phyloP scores from a whole-genome alignment of 2,888 invertebrate genomes.

The Drosophila siamana region DNA sequence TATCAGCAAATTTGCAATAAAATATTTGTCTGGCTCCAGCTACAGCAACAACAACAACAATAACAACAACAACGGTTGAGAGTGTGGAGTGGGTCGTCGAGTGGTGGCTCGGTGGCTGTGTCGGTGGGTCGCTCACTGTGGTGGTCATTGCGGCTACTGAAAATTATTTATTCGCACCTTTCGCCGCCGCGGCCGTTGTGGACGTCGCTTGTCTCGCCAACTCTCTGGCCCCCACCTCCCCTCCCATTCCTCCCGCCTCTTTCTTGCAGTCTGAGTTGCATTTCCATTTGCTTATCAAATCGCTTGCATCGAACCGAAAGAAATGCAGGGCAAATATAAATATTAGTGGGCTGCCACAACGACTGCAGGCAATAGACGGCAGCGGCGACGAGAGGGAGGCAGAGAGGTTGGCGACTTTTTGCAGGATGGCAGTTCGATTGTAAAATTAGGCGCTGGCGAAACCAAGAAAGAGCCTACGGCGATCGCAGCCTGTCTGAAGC shows the following conservation, averaged over 20 bases:
- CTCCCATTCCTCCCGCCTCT: neutral
- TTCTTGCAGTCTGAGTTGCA: constrained; percentile 30
- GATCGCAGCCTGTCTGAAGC: constrained; percentile 57
- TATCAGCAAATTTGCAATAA: constrained; percentile 80
- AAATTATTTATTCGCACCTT: constrained; percentile 80
- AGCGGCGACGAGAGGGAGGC: neutral
- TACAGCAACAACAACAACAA: constrained; percentile 8
- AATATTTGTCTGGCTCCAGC: constrained; percentile 73
- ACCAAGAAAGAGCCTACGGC: constrained; percentile 54
- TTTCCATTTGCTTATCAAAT: constrained; percentile 77
- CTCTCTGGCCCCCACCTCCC: neutral
- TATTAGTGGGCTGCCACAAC: constrained; percentile 54
- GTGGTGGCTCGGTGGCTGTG: constrained; percentile 9
- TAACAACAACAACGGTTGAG: neutral
- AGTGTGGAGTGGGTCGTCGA: constrained; percentile 39
- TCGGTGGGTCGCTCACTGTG: constrained; percentile 38
- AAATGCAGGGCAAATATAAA: constrained; percentile 81
- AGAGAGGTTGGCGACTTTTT: neutral
- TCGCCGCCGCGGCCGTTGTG: constrained; percentile 66
- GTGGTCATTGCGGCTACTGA: constrained; percentile 70
- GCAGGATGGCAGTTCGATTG: constrained; percentile 33
- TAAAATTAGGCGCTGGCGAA: constrained; percentile 66
- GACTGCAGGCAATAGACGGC: constrained; percentile 30
- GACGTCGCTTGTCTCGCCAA: constrained; percentile 29
- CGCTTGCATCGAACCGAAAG: constrained; percentile 64